Base-by-base conservation (phyloP, 2,888 invertebrate genomes). In the Linnaemya vulpina region DNA sequence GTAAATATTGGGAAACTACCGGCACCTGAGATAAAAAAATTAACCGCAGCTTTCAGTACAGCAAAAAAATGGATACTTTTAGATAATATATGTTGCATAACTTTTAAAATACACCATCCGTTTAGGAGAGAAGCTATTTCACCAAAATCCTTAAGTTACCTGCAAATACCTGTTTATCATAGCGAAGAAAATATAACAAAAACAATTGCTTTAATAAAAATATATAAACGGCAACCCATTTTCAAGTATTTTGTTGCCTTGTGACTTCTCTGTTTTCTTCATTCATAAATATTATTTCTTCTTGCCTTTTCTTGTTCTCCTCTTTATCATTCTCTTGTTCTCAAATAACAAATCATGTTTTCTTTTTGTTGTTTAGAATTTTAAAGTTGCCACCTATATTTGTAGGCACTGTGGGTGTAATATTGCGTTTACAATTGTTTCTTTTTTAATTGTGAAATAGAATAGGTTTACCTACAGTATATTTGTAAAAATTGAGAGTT, bases 371-470 rank as follows among this genome's bases (percentile, higher is more conserved):
- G 62, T 60, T 13, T 49, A 70, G 63, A 70, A 68, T 73, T 62
- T 35, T 38, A 71, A 46, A 40, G 74, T 79, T 83, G 78, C 74
- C 83, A 83, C 13, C 68, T 68, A n/a, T 62, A 17, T 74, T 58
- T 10, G 49, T 62, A 8, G 40, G 40, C n/a, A 46, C 51, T 38
- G 73, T 53, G 51, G 53, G 58, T 67, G 65, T 58, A 22, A 35
- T 62, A 62, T 51, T 71, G 5, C 7, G 25, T 38, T 11, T 11
- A 13, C 1, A 46, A 63, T 53, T 40, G 25, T 25, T 17, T 65
- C 58, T 25, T 17, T 17, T 53, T 43, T 49, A 9, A 13, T 22
- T 49, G 53, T 62, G 58, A 49, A 67, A 76, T 43, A n/a, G n/a
- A n/a, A n/a, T n/a, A n/a, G n/a, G 51, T 80, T 74, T 35, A 67